phyloP scores from a whole-genome alignment of 2,113 vertebrate genomes.

The Ursus arctos region DNA sequence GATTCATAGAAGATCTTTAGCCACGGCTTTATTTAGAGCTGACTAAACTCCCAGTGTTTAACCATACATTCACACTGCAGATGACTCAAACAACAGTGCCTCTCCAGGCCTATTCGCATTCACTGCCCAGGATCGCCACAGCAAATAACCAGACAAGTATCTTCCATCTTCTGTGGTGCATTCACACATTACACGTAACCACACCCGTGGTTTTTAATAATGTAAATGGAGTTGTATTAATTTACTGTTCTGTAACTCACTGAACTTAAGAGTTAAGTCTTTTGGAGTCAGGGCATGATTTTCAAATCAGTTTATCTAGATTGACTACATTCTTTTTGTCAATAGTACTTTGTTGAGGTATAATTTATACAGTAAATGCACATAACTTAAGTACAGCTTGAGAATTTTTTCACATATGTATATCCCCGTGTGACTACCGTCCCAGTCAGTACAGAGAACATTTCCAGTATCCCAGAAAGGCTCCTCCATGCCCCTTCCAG shows the following conservation, averaged over 20 bases:
- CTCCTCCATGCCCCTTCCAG: neutral
- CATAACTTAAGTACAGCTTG: conserved; percentile 30
- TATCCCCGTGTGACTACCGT: neutral
- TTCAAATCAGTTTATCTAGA: conserved; percentile 48
- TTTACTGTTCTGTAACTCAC: conserved; percentile 13
- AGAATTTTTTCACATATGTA: neutral
- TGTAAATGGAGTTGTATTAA: neutral
- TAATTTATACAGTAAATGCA: conserved; percentile 6
- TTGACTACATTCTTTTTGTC: neutral
- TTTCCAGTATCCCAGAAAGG: neutral
- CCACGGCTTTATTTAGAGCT: neutral
- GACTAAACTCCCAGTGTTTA: neutral
- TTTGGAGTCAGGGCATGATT: conserved; percentile 32
- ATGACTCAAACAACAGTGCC: neutral
- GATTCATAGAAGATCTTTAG: neutral
- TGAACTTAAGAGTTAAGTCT: conserved; percentile 25
- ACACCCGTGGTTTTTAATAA: neutral
- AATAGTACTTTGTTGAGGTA: neutral
- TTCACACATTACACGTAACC: neutral
- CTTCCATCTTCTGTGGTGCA: neutral
- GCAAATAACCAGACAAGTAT: neutral
- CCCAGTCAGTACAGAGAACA: neutral
- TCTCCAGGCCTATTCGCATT: neutral
- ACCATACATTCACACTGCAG: conserved; percentile 15
- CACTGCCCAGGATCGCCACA: neutral